Evolutionary conservation across 1,140 invertebrate species (phyloP).

Genomic region (Aphaenogaster floridana): DNA sequence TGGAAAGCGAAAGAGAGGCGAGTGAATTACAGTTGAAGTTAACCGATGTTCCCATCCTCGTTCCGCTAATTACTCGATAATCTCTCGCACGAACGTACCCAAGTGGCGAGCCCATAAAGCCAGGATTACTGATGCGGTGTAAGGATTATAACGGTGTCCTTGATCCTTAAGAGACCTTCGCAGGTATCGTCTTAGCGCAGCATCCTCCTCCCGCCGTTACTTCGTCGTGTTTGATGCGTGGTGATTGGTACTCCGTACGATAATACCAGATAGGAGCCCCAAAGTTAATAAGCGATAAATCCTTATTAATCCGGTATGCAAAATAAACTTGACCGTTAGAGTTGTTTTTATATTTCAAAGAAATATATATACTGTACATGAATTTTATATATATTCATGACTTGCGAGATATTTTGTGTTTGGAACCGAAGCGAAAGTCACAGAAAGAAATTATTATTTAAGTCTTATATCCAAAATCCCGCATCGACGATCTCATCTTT

Average conservation of each 20-base stretch:
- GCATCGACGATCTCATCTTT: not conserved
- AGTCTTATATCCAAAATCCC: constrained; percentile 11
- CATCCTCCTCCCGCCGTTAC: not conserved
- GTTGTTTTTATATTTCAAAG: not conserved
- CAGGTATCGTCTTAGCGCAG: not conserved
- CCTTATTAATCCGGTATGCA: not conserved
- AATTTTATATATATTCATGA: not conserved
- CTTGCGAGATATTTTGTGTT: not conserved
- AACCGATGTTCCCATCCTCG: constrained; percentile 33
- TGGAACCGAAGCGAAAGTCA: not conserved
- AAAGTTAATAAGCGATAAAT: constrained; percentile 16
- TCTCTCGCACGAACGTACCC: constrained; percentile 54
- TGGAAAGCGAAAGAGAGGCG: not conserved
- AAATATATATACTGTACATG: not conserved
- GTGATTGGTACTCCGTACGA: not conserved
- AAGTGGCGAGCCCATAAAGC: constrained; percentile 58
- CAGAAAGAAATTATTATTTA: constrained; percentile 11
- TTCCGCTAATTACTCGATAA: constrained; percentile 72
- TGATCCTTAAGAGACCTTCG: constrained; percentile 52
- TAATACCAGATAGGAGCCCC: not conserved
- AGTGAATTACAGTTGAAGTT: constrained; percentile 42
- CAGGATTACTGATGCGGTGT: constrained; percentile 59
- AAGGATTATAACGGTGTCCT: constrained; percentile 70
- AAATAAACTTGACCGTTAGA: not conserved
- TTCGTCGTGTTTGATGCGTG: not conserved